Conservation (phyloP, 2,113 vertebrate genomes). For the Ovis aries region ARS-UI_Ramb_v3.0 NC_056074.1:11113501-11114000, state of each 20-base stretch:
- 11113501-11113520: neutral
- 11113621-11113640: neutral
- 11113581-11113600: neutral
- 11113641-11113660: neutral
- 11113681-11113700: neutral
- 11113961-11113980: neutral
- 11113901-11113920: neutral
- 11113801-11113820: neutral
- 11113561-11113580: neutral
- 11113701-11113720: slow-evolving; percentile 27
- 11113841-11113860: neutral
- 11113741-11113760: neutral
- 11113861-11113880: neutral
- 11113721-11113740: neutral
- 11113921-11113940: neutral
- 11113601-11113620: neutral
- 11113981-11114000: neutral
- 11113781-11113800: neutral
- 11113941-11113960: neutral
- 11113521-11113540: neutral
- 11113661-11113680: neutral
- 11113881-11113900: neutral
- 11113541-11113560: neutral
- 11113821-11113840: neutral
- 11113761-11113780: neutral